Evolutionary conservation across 2,888 invertebrate genomes (phyloP).

Genomic region (Pyralis farinalis): DNA sequence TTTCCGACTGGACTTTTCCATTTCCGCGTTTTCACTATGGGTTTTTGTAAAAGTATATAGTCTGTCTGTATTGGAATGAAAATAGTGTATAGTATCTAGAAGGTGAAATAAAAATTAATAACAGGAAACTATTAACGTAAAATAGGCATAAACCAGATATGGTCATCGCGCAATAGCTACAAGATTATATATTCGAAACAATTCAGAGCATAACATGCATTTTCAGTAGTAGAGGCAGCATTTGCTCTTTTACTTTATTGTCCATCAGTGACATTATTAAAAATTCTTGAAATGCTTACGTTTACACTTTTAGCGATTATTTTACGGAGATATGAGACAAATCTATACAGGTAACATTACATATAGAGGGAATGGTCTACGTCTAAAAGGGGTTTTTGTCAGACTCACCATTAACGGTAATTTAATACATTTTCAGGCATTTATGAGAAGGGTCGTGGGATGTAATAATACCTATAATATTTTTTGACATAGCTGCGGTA

Average conservation of each 20-base stretch:
- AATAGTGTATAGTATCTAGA: neutral
- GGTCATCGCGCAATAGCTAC: slow-evolving; percentile 42
- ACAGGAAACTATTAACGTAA: slow-evolving; percentile 43
- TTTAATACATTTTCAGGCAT: too few relatives aligned
- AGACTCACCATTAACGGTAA: too few relatives aligned
- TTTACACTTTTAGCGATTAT: too few relatives aligned
- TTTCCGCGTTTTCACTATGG: slow-evolving; percentile 25
- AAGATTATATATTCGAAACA: slow-evolving; percentile 39
- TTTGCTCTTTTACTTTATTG: slow-evolving; percentile 23
- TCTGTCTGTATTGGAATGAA: slow-evolving; percentile 7
- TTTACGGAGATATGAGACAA: too few relatives aligned
- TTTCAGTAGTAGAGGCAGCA: slow-evolving; percentile 21
- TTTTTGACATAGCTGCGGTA: too few relatives aligned
- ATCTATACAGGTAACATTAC: too few relatives aligned
- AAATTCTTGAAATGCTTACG: slow-evolving; percentile 23
- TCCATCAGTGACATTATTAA: too few relatives aligned
- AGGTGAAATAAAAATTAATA: slow-evolving; percentile 32
- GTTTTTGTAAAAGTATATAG: neutral
- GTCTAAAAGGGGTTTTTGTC: too few relatives aligned
- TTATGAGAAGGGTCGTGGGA: too few relatives aligned
- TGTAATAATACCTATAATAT: too few relatives aligned
- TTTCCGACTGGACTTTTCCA: slow-evolving; percentile 29
- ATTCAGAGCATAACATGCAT: slow-evolving; percentile 29
- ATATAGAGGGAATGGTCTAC: too few relatives aligned
- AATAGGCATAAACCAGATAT: slow-evolving; percentile 44